Conservation (phyloP, 1,140 invertebrate genomes). For the Solen grandis region DNA sequence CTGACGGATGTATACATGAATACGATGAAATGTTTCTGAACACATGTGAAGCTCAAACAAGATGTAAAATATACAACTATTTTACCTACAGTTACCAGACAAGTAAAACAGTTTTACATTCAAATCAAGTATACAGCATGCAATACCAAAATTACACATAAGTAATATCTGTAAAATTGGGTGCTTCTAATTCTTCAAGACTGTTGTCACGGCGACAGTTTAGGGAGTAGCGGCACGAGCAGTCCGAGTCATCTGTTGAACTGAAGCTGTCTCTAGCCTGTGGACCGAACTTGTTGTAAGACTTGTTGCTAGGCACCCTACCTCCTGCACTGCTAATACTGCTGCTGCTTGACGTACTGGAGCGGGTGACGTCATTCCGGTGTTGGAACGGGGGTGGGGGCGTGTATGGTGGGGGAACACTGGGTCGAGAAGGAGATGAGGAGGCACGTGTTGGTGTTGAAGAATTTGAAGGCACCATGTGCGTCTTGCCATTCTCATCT, state of each 20-base stretch:
- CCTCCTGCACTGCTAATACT: conserved; percentile 8
- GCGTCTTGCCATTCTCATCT: no score
- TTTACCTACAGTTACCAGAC: no score
- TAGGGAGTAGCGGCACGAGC: conserved; percentile 44
- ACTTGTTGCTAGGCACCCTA: neutral
- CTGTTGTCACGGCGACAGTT: conserved; percentile 49
- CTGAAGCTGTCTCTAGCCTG: conserved; percentile 48
- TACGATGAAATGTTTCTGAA: no score
- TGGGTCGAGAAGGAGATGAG: conserved; percentile 15
- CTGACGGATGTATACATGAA: no score
- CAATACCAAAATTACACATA: conserved; percentile 41
- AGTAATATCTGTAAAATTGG: conserved; percentile 50
- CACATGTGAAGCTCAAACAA: no score
- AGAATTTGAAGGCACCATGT: conserved; percentile 1
- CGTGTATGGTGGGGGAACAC: neutral
- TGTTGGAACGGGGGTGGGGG: conserved; percentile 20
- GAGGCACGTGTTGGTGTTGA: neutral
- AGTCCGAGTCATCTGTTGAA: conserved; percentile 45
- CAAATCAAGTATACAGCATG: no score
- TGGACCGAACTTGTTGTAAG: conserved; percentile 39
- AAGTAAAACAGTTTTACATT: no score
- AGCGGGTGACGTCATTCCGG: conserved; percentile 25
- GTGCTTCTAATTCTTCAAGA: conserved; percentile 17
- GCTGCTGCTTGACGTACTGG: conserved; percentile 45
- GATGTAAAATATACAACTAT: no score